phyloP scores from a whole-genome alignment of 2,797 vertebrate species.

The Myotis daubentonii region DNA sequence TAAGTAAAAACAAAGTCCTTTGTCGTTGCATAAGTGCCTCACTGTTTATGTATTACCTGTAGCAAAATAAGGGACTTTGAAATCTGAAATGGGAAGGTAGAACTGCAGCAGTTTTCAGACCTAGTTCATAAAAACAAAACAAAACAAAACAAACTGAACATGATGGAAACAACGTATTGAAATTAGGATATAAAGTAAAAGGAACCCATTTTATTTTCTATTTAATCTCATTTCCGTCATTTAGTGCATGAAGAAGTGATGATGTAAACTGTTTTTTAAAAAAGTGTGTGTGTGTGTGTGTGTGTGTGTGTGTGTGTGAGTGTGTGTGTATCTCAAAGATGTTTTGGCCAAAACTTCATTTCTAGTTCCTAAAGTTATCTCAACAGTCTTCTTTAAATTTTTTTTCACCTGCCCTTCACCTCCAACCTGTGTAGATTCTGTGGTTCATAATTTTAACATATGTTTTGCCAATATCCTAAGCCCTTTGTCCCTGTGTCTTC shows the following conservation, averaged over 20 bases:
- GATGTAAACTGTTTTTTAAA: not conserved
- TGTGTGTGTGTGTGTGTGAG: not conserved
- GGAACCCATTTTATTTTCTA: not conserved
- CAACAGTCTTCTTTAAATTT: not conserved
- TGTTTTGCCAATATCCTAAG: not conserved
- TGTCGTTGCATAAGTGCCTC: not conserved
- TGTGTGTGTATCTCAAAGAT: not conserved
- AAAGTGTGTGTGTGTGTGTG: not conserved
- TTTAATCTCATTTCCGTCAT: slow-evolving; percentile 41
- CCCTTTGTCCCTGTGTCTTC: not conserved
- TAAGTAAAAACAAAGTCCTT: not conserved
- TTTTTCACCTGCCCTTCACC: not conserved
- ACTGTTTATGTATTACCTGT: not conserved
- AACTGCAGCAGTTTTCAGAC: not conserved
- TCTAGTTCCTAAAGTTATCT: not conserved
- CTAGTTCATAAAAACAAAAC: not conserved
- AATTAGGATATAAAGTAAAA: slow-evolving; percentile 40
- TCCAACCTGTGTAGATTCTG: not conserved
- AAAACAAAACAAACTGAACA: not conserved
- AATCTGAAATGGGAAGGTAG: slow-evolving; percentile 9
- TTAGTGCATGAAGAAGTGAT: not conserved
- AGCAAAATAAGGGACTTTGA: not conserved
- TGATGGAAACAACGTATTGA: not conserved
- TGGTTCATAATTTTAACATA: slow-evolving; percentile 50
- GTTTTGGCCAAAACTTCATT: not conserved